phyloP scores from a whole-genome alignment of 1,140 invertebrate species.

The Scaptomyza pallida region DNA sequence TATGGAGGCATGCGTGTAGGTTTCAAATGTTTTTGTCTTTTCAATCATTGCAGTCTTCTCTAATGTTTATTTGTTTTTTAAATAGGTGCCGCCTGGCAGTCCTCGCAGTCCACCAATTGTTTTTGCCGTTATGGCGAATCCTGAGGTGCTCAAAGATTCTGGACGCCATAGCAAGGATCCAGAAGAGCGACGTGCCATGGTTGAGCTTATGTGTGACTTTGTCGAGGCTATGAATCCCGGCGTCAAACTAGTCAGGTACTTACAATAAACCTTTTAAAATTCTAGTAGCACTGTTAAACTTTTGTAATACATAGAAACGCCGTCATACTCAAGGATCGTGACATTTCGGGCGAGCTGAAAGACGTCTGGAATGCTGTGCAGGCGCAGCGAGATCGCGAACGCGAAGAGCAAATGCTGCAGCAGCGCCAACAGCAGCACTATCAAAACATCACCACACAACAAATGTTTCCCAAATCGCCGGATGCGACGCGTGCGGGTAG shows the following conservation, averaged over 20 bases:
- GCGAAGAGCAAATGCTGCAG: slow-evolving; percentile 83
- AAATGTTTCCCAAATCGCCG: slow-evolving; percentile 80
- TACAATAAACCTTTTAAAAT: too few relatives aligned
- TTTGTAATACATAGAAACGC: slow-evolving; percentile 84
- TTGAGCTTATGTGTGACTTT: slow-evolving; percentile 88
- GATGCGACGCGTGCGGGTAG: slow-evolving; percentile 63
- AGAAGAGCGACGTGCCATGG: slow-evolving; percentile 87
- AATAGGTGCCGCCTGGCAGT: slow-evolving; percentile 85
- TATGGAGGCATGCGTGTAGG: slow-evolving; percentile 89
- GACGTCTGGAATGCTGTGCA: slow-evolving; percentile 90
- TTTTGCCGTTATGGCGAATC: slow-evolving; percentile 90
- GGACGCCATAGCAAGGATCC: slow-evolving; percentile 88
- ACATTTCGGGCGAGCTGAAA: slow-evolving; percentile 89
- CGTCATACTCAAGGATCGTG: slow-evolving; percentile 87
- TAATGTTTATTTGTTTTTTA: not conserved
- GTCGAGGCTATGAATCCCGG: slow-evolving; percentile 89
- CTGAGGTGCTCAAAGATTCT: slow-evolving; percentile 87
- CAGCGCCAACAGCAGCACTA: slow-evolving; percentile 79
- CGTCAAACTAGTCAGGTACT: slow-evolving; percentile 85
- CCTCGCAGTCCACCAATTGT: slow-evolving; percentile 86
- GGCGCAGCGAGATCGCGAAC: slow-evolving; percentile 86
- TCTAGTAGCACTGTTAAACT: not conserved
- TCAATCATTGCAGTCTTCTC: not conserved
- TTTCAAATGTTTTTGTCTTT: slow-evolving; percentile 10
- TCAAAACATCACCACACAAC: slow-evolving; percentile 80